Percentiles rank a stretch among this genome's conserved stretches.
phyloP scores from a whole-genome alignment of 2,113 vertebrate genomes.

The Tinamus guttatus region DNA sequence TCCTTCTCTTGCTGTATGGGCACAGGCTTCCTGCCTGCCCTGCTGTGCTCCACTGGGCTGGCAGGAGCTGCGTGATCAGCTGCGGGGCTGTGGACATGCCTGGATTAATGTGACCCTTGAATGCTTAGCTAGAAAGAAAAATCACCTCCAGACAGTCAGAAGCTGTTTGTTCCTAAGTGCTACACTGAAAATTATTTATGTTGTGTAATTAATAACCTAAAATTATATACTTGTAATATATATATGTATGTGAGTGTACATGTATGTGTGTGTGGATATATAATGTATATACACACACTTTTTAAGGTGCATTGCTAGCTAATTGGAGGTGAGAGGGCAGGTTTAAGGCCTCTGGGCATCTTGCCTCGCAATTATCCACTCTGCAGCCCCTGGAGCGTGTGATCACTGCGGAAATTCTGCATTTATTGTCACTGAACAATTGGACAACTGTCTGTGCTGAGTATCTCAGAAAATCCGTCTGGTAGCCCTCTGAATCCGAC shows the following conservation, averaged over 20 bases:
- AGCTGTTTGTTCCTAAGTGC: not conserved
- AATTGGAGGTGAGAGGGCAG: not conserved
- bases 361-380: not conserved
- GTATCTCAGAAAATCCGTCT: not conserved
- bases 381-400: not conserved
- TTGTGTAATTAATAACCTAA: not conserved
- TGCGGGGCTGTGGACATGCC: not conserved
- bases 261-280: no score
- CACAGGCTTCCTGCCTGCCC: not conserved
- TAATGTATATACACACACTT: not conserved
- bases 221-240: not conserved
- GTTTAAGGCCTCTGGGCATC: not conserved
- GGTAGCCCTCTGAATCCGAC: not conserved
- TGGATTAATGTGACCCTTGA: not conserved
- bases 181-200: not conserved
- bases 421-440: not conserved
- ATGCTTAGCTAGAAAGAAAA: not conserved
- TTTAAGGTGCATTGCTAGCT: not conserved
- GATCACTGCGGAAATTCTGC: not conserved
- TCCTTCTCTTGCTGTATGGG: not conserved
- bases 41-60: not conserved
- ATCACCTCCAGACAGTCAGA: no score
- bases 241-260: no score
- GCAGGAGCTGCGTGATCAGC: not conserved
- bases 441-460: not conserved